Conservation (phyloP, 1,140 invertebrate species). For the Nasonia giraulti region DNA sequence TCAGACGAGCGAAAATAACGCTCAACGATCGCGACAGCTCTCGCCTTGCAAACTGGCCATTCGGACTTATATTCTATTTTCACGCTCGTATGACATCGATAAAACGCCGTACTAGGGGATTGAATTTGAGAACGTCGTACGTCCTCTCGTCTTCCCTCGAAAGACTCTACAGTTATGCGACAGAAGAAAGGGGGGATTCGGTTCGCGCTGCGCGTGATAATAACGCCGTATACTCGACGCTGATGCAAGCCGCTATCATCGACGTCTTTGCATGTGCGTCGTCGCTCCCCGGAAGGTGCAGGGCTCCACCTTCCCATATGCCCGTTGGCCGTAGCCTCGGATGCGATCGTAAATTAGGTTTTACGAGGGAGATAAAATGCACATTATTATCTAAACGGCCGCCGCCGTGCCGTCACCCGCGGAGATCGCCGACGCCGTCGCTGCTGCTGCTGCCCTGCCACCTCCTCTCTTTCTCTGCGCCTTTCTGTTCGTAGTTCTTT, state of each 20-base stretch:
- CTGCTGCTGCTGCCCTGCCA: conserved; percentile 33
- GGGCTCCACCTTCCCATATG: conserved; percentile 23
- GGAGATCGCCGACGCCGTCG: conserved; percentile 61
- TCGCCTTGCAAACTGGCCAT: conserved; percentile 12
- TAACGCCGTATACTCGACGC: background rate
- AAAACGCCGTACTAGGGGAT: conserved; percentile 48
- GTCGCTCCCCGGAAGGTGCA: conserved; percentile 38
- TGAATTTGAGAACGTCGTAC: conserved; percentile 43
- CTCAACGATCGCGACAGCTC: conserved; percentile 5
- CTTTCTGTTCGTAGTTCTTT: conserved; percentile 4
- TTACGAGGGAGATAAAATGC: conserved; percentile 75
- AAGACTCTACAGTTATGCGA: background rate
- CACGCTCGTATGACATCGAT: conserved; percentile 35
- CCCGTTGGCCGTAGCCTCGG: conserved; percentile 38
- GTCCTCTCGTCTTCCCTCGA: conserved; percentile 11
- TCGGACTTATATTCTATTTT: conserved; percentile 41
- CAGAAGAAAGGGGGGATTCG: conserved; percentile 25
- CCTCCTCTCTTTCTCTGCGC: background rate
- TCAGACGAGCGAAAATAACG: conserved; percentile 16
- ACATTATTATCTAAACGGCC: conserved; percentile 75
- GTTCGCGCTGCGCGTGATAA: conserved; percentile 32
- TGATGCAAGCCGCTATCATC: background rate
- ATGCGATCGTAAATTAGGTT: conserved; percentile 74
- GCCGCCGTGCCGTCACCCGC: conserved; percentile 63
- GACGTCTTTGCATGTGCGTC: background rate